Conservation (phyloP, 2,888 invertebrate genomes). For the Slavum lentiscoides region DNA sequence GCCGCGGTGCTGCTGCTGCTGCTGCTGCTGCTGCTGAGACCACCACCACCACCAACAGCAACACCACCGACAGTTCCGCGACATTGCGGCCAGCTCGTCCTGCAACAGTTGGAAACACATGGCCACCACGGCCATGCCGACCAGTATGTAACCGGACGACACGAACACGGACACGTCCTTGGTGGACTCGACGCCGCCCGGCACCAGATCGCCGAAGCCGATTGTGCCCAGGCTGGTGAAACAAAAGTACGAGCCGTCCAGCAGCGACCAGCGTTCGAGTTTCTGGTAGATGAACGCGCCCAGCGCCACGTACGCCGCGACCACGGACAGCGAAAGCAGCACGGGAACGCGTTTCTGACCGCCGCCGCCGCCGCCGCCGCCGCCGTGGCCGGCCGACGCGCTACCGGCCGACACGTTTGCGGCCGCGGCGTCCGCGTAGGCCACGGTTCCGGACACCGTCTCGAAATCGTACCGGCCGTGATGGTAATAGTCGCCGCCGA, state of each 20-base stretch:
- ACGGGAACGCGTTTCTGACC: constrained; percentile 73
- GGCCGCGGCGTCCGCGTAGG: neutral
- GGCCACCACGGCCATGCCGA: constrained; percentile 83
- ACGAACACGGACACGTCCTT: constrained; percentile 73
- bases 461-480: constrained; percentile 41
- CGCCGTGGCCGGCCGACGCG: constrained; percentile 2
- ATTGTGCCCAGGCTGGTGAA: constrained; percentile 72
- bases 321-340: constrained; percentile 79
- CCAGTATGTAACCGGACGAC: constrained; percentile 78
- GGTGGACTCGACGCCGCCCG: constrained; percentile 65
- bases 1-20: neutral
- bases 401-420: constrained; percentile 18
- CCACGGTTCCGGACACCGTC: constrained; percentile 27
- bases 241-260: constrained; percentile 75
- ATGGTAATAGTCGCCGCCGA: constrained; percentile 15
- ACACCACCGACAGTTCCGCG: constrained; percentile 60
- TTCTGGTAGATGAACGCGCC: constrained; percentile 88
- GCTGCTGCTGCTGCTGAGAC: constrained; percentile 54
- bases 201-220: constrained; percentile 79
- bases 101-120: constrained; percentile 87
- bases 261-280: constrained; percentile 87
- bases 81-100: constrained; percentile 70
- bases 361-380: constrained; percentile 8
- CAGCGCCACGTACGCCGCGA: constrained; percentile 83
- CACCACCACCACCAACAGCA: constrained; percentile 59